Percentiles rank a stretch among this genome's conserved stretches.
phyloP scores from a whole-genome alignment of 2,113 vertebrate species.

The Megaleporinus macrocephalus region DNA sequence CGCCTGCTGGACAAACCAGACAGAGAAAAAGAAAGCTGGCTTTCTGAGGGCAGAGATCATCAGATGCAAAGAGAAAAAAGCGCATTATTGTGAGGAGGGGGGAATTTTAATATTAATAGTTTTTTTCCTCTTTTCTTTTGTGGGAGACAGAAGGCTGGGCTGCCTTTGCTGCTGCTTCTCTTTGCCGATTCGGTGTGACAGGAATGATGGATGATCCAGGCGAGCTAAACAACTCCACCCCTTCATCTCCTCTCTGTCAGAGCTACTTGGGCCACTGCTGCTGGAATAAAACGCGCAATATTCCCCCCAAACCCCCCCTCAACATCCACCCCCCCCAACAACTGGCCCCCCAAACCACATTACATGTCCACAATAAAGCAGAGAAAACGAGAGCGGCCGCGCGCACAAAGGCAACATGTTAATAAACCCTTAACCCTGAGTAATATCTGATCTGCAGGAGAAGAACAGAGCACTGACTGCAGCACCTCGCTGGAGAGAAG shows the following conservation, averaged over 20 bases:
- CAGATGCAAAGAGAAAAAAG: constrained; percentile 68
- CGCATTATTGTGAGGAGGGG: constrained; percentile 76
- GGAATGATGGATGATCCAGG: constrained; percentile 97
- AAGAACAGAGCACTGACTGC: no score
- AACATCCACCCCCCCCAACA: constrained; percentile 40
- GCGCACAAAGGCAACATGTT: constrained; percentile 65
- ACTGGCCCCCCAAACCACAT: constrained; percentile 63
- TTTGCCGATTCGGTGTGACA: constrained; percentile 92
- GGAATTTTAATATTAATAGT: constrained; percentile 95
- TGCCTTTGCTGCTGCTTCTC: constrained; percentile 84
- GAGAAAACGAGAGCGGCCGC: constrained; percentile 29
- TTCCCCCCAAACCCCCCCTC: constrained; percentile 55
- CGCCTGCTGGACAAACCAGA: constrained; percentile 62
- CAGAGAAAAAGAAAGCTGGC: constrained; percentile 60
- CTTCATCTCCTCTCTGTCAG: constrained; percentile 88
- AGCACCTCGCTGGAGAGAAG: background rate
- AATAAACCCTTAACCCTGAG: constrained; percentile 64
- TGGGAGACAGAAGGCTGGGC: constrained; percentile 91
- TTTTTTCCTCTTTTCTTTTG: constrained; percentile 68
- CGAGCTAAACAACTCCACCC: constrained; percentile 89
- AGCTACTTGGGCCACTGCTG: constrained; percentile 86
- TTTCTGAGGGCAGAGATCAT: constrained; percentile 71
- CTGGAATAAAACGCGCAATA: constrained; percentile 83
- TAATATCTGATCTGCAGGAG: constrained; percentile 50
- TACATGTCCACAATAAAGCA: constrained; percentile 65